phyloP scores from a whole-genome alignment of 64 coral and sea anemone genomes.

The Catalaphyllia jardinei region DNA sequence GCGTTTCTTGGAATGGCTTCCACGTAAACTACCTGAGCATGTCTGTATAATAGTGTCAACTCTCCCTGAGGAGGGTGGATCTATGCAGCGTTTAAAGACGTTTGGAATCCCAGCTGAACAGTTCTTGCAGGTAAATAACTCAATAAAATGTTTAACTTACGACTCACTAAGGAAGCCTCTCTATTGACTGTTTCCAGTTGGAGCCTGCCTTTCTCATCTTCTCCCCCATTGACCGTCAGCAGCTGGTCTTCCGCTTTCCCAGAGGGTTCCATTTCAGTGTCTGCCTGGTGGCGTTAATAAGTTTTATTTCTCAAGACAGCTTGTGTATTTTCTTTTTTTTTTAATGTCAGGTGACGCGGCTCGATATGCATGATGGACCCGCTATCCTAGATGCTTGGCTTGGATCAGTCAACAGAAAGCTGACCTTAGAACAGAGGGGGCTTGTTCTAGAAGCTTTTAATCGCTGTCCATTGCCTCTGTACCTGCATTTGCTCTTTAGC shows the following conservation, averaged over 20 bases:
- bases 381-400: conserved; percentile 62
- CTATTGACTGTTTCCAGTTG: too few relatives aligned
- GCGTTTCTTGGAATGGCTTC: conserved; percentile 64
- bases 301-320: too few relatives aligned
- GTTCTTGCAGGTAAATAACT: conserved; percentile 42
- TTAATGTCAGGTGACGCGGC: too few relatives aligned
- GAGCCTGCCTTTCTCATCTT: too few relatives aligned
- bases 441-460: conserved; percentile 44
- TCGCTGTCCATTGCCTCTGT: conserved; percentile 52
- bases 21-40: conserved; percentile 43
- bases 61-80: conserved; percentile 50
- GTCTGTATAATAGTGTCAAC: conserved; percentile 56
- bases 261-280: too few relatives aligned
- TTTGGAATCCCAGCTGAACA: conserved; percentile 21
- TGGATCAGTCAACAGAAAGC: conserved; percentile 9
- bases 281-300: too few relatives aligned
- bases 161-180: too few relatives aligned
- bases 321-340: too few relatives aligned
- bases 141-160: not conserved
- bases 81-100: conserved; percentile 34
- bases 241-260: too few relatives aligned
- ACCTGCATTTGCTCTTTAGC: conserved; percentile 50
- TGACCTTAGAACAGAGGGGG: conserved; percentile 27
- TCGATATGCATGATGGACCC: conserved; percentile 16
- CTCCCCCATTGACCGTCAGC: too few relatives aligned